Conservation (phyloP, 2,888 invertebrate species). For the Nycteola revayana region DNA sequence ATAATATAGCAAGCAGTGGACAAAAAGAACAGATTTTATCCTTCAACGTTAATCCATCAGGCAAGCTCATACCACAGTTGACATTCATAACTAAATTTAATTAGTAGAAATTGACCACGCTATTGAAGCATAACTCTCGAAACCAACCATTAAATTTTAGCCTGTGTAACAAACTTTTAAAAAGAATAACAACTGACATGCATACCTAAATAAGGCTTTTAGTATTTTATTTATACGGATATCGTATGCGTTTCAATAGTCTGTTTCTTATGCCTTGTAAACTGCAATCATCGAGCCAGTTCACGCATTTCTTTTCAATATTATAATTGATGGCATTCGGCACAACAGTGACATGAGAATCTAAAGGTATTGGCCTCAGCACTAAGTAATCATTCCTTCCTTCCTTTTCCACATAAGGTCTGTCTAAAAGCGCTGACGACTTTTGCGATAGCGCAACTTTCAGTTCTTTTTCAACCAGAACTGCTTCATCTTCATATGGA, state of each 20-base stretch:
- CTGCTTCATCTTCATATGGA: not conserved
- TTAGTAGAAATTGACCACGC: too few species aligned
- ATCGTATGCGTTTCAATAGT: conserved; percentile 41
- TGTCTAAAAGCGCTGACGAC: conserved; percentile 43
- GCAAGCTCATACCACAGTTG: too few species aligned
- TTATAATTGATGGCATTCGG: conserved; percentile 62
- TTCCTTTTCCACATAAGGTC: conserved; percentile 44
- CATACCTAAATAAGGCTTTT: too few species aligned
- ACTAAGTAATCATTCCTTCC: conserved; percentile 62
- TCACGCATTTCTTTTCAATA: conserved; percentile 61
- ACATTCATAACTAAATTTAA: too few species aligned
- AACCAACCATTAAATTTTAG: too few species aligned
- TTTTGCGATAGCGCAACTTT: conserved; percentile 29
- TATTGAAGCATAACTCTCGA: too few species aligned
- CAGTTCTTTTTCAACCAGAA: conserved; percentile 44
- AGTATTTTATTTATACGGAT: conserved; percentile 34
- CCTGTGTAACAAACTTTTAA: too few species aligned
- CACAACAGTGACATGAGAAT: conserved; percentile 56
- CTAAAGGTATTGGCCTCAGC: conserved; percentile 33
- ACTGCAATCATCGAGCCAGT: conserved; percentile 68
- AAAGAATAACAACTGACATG: too few species aligned
- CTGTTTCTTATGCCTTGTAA: conserved; percentile 48
- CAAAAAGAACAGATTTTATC: too few species aligned
- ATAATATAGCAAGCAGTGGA: too few species aligned
- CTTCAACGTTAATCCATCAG: too few species aligned